Conservation (phyloP, 2,888 invertebrate genomes). For the Taphrorychus bicolor region DNA sequence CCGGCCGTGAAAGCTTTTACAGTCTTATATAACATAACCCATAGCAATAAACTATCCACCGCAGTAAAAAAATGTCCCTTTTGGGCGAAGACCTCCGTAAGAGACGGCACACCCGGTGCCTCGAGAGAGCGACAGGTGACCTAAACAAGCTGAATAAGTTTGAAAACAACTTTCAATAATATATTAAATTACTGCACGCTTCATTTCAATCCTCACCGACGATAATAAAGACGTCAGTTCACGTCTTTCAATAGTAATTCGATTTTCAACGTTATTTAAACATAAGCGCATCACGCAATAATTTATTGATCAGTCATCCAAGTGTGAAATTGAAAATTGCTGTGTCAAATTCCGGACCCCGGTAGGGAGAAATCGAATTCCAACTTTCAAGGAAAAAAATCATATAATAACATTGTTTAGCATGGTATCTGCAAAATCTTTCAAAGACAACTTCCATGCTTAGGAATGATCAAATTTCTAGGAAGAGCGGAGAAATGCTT, state of each 20-base stretch:
- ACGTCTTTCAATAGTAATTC: constrained; percentile 14
- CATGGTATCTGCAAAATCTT: not conserved
- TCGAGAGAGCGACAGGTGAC: not conserved
- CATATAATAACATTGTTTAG: no score
- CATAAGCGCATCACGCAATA: constrained; percentile 7
- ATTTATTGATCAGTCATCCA: constrained; percentile 28
- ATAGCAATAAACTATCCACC: no score
- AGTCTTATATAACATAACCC: no score
- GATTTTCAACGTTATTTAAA: constrained; percentile 21
- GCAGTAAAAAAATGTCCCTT: not conserved
- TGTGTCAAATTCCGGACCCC: constrained; percentile 2
- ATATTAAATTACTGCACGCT: constrained; percentile 12
- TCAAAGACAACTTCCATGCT: not conserved
- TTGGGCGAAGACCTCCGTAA: not conserved
- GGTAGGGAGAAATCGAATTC: not conserved
- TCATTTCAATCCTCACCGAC: constrained; percentile 11
- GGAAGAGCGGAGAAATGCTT: constrained; percentile 12
- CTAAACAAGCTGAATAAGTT: constrained; percentile 11
- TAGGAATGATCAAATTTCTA: constrained; percentile 2
- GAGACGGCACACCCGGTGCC: not conserved
- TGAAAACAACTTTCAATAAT: constrained; percentile 21
- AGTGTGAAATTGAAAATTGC: constrained; percentile 23
- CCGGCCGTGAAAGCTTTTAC: no score
- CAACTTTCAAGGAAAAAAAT: not conserved
- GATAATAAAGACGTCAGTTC: constrained; percentile 24